Percentiles rank a stretch among this genome's conserved stretches.
Evolutionary conservation across 2,888 invertebrate species (phyloP).

Genomic region (Lasioglossum malachurum): DNA sequence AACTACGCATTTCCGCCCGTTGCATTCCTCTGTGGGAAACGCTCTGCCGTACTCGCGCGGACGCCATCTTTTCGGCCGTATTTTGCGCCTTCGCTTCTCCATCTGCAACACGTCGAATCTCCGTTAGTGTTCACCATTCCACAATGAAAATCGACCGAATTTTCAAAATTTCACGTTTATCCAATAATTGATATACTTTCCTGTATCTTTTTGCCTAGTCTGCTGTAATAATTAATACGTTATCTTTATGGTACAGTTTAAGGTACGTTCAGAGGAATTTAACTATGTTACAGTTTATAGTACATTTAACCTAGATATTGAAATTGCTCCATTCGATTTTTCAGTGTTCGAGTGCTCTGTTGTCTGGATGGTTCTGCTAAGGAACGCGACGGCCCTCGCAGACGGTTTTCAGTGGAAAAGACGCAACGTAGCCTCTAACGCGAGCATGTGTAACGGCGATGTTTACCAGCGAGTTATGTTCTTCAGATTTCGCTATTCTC

Average conservation of each 20-base stretch:
- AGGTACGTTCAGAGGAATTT: too few species aligned
- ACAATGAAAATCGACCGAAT: not conserved
- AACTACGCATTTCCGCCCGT: conserved; percentile 72
- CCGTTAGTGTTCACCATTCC: not conserved
- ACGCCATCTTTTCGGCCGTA: not conserved
- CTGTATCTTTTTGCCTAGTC: not conserved
- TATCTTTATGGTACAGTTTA: not conserved
- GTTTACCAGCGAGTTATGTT: conserved; percentile 50
- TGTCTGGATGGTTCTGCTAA: not conserved
- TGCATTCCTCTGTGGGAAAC: conserved; percentile 70
- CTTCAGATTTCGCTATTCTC: conserved; percentile 62
- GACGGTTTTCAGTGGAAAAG: not conserved
- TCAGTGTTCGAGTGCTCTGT: not conserved
- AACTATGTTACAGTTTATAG: too few species aligned
- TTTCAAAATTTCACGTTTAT: too few species aligned
- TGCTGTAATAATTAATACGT: not conserved
- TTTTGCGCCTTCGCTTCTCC: not conserved
- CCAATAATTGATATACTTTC: not conserved
- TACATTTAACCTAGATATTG: not conserved
- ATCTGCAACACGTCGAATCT: not conserved
- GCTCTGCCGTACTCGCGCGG: not conserved
- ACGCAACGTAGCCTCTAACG: not conserved
- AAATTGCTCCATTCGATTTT: not conserved
- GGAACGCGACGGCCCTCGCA: not conserved
- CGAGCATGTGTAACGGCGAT: conserved; percentile 26